Evolutionary conservation across 2,797 vertebrate species (phyloP), one percentile per base, ranked within the genome.

Genomic region (Hypotaenidia okinawae): DNA sequence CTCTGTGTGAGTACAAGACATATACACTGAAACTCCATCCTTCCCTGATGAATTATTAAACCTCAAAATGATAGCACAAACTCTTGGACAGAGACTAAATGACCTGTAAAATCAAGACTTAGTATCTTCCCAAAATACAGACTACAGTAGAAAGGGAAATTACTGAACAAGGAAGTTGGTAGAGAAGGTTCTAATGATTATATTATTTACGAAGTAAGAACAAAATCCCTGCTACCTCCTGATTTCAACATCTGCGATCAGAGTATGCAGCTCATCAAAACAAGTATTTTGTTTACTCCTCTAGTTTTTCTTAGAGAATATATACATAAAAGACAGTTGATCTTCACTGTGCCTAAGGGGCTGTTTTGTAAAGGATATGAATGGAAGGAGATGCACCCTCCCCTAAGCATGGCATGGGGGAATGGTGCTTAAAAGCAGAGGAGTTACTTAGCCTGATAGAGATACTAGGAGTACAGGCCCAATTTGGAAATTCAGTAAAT

Each of bases 251-350:
- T 75, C 67, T 80, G 79, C 33, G 28, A 90, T 92, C 86, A 87
- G 93, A 91, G 81, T 14, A 93, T 23, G 32, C 62, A 80, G 66
- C 89, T 72, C 89, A 68, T 89, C 73, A 92, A 72, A 87, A 89
- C 68, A 93, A 85, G 2, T 85, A 66, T 62, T 95, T 93, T 89
- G 45, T 85, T 93, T 91, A 78, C 19, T 84, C 49, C 30, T 91
- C 72, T 37, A 72, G 27, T 35, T 89, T 82, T 75, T 55, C 57
- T 66, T 75, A 75, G 24, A 69, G 43, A 81, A 91, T 55, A 66
- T 41, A 87, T 76, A n/a, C 89, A 78, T 67, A 66, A 85, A 94
- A 86, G 5, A 25, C 30, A 81, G 69, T 24, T 89, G 72, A 91
- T 78, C 74, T 72, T 41, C 51, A 47, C 25, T 43, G 15, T 73